Conservation (phyloP, 2,797 vertebrate species). For the Xenopus petersii region DNA sequence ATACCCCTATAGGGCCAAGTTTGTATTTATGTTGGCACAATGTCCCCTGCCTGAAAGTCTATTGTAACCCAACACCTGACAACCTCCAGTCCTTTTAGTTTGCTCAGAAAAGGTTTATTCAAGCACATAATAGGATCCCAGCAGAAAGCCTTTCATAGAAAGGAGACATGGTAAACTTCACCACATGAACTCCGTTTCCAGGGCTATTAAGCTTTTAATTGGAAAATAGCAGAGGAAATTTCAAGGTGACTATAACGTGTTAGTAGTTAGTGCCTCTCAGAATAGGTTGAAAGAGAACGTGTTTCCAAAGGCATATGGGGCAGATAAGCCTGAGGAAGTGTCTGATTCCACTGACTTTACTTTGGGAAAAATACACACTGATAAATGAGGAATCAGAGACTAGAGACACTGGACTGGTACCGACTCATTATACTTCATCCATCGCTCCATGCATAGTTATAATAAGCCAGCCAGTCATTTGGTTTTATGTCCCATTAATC, state of each 20-base stretch:
- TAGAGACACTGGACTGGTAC: neutral
- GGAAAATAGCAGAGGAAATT: slow-evolving; percentile 92
- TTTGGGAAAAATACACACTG: slow-evolving; percentile 41
- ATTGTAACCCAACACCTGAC: slow-evolving; percentile 93
- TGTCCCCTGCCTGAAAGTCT: slow-evolving; percentile 78
- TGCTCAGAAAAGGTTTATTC: slow-evolving; percentile 93
- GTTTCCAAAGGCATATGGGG: slow-evolving; percentile 68
- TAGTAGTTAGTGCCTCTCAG: slow-evolving; percentile 76
- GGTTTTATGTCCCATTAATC: too few species aligned
- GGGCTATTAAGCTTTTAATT: slow-evolving; percentile 99
- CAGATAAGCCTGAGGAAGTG: slow-evolving; percentile 55
- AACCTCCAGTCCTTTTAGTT: slow-evolving; percentile 81
- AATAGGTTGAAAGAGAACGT: slow-evolving; percentile 68
- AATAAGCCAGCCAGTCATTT: too few species aligned
- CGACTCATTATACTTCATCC: neutral
- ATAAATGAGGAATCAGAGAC: neutral
- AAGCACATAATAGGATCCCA: slow-evolving; percentile 97
- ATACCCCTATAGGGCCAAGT: slow-evolving; percentile 65
- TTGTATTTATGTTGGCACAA: slow-evolving; percentile 73
- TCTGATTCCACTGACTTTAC: slow-evolving; percentile 43
- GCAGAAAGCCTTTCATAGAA: slow-evolving; percentile 80
- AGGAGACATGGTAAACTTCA: slow-evolving; percentile 83
- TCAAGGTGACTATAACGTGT: slow-evolving; percentile 90
- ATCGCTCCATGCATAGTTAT: neutral
- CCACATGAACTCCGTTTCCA: slow-evolving; percentile 92